Evolutionary conservation across 1,140 invertebrate species (phyloP).

Genomic region (Sminthurinus signatus): DNA sequence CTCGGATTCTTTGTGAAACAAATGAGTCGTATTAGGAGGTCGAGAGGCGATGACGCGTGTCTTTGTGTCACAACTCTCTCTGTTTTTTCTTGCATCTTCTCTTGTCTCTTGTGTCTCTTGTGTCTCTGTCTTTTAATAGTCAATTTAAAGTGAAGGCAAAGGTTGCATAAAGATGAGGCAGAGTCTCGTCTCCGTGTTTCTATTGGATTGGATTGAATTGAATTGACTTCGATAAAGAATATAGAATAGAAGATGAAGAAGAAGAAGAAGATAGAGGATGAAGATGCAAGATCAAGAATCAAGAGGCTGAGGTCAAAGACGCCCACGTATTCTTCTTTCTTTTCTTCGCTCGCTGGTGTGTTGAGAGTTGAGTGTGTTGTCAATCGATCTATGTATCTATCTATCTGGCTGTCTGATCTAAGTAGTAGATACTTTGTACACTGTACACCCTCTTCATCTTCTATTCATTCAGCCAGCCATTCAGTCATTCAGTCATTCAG

Average conservation of each 20-base stretch:
- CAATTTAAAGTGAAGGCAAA: conserved; percentile 24
- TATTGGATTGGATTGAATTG: too few species aligned
- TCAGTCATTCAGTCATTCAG: too few species aligned
- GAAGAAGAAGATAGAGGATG: too few species aligned
- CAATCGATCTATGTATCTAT: too few species aligned
- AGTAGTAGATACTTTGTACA: not conserved
- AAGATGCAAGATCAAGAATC: too few species aligned
- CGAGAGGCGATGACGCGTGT: conserved; percentile 40
- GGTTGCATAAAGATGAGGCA: conserved; percentile 18
- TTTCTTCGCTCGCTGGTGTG: not conserved
- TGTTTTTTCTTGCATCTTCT: not conserved
- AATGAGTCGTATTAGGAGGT: conserved; percentile 41
- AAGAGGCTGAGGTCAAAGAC: not conserved
- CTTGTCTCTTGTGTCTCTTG: not conserved
- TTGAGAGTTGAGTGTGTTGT: conserved; percentile 10
- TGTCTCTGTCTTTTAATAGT: conserved; percentile 18
- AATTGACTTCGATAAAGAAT: too few species aligned
- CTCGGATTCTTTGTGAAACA: conserved; percentile 26
- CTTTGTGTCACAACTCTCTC: conserved; percentile 21
- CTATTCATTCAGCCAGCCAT: conserved; percentile 19
- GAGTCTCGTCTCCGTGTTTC: not conserved
- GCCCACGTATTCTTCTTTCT: not conserved
- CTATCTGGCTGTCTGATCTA: too few species aligned
- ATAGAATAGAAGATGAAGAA: too few species aligned
- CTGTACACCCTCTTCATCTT: not conserved